phyloP scores from a whole-genome alignment of 1,140 invertebrate species.

The Lerema accius region DNA sequence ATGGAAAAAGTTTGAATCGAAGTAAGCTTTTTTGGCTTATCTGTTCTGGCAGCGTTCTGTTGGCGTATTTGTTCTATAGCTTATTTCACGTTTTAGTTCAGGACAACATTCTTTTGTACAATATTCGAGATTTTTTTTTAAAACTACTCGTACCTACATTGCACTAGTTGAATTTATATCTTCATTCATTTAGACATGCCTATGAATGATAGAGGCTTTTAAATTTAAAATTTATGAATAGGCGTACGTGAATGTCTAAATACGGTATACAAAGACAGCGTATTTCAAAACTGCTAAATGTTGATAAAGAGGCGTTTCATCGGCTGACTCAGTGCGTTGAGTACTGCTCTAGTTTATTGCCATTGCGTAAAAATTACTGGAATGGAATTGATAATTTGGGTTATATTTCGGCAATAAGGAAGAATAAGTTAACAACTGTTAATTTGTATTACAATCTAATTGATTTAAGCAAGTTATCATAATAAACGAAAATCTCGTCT shows the following conservation, averaged over 20 bases:
- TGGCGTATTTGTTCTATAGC: too few species aligned
- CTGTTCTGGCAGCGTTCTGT: too few species aligned
- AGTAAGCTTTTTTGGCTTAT: too few species aligned
- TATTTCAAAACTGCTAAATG: conserved; percentile 41
- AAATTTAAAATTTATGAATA: not conserved
- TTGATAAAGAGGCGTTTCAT: conserved; percentile 36
- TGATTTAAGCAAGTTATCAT: too few species aligned
- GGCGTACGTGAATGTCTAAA: conserved; percentile 13
- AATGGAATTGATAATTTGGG: not conserved
- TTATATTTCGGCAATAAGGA: conserved; percentile 11
- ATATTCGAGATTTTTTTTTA: too few species aligned
- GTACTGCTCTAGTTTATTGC: conserved; percentile 15
- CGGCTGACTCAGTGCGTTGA: conserved; percentile 30
- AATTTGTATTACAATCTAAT: conserved; percentile 2
- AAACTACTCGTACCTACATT: too few species aligned
- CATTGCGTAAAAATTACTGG: conserved; percentile 17
- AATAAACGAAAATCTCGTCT: too few species aligned
- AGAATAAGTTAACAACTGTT: not conserved
- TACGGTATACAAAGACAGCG: conserved; percentile 30
- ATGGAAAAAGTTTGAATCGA: too few species aligned
- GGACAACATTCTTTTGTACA: too few species aligned
- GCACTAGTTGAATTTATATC: too few species aligned
- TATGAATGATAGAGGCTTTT: not conserved
- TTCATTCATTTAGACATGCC: not conserved
- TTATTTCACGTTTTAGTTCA: too few species aligned